These are phyloP conservation scores for Tanaodytes sp. DNA, from an alignment of 2,888 invertebrate species.

Conservation along the genomic window DNA sequence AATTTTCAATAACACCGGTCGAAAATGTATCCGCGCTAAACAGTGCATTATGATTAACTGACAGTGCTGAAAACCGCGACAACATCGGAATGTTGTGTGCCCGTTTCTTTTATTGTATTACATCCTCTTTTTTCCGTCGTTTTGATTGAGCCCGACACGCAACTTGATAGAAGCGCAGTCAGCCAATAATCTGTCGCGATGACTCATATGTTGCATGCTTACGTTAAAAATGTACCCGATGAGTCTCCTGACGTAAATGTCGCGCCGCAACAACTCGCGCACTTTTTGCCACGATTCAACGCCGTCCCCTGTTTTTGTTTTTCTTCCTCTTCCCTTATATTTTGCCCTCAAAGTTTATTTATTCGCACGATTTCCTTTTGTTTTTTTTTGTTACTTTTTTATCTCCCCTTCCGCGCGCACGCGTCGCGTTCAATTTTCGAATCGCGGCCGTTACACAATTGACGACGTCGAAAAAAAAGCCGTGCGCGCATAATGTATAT, in stretches of 20 bases:
- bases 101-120: no score
- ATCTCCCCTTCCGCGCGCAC: no score
- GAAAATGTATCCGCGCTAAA: no score
- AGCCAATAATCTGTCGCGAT: constrained; percentile 54
- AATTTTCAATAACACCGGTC: no score
- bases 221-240: constrained; percentile 52
- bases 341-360: no score
- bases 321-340: constrained; percentile 9
- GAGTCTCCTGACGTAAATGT: constrained; percentile 49
- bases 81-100: constrained; percentile 28
- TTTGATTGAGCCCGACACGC: constrained; percentile 49
- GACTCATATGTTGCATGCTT: constrained; percentile 52
- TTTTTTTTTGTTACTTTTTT: not conserved
- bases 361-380: not conserved
- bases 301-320: not conserved
- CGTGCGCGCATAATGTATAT: no score
- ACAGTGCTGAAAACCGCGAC: no score
- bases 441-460: no score
- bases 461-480: no score
- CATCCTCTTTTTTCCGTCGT: constrained; percentile 27
- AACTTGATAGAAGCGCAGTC: constrained; percentile 51
- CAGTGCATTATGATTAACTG: no score
- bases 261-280: constrained; percentile 25
- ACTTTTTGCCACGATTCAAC: constrained; percentile 20
- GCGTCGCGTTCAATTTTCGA: no score